Conservation (phyloP, 2,888 invertebrate genomes). For the Athetis lepigone region DNA sequence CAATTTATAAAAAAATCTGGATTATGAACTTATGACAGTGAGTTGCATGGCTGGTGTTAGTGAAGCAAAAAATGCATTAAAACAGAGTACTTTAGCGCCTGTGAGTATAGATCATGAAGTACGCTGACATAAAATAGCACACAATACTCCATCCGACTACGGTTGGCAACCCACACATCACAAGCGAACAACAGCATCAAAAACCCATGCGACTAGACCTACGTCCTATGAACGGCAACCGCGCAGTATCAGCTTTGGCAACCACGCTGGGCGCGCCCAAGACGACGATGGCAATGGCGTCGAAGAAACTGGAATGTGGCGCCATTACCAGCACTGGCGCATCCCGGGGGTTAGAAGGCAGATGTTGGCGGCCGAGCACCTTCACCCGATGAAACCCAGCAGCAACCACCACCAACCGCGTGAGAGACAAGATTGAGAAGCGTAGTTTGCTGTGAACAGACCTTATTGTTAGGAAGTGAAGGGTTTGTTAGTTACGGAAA, state of each 20-base stretch:
- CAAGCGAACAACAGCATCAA: constrained; percentile 24
- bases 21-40: too few species aligned
- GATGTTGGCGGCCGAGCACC: constrained; percentile 92
- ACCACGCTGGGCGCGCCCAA: constrained; percentile 97
- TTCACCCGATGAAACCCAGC: constrained; percentile 96
- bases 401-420: constrained; percentile 94
- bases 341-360: constrained; percentile 89
- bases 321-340: constrained; percentile 97
- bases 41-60: too few species aligned
- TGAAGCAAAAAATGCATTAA: neutral
- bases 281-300: constrained; percentile 95
- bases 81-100: too few species aligned
- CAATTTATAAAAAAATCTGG: too few species aligned
- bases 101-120: too few species aligned
- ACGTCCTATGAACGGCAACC: constrained; percentile 97
- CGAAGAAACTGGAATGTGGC: constrained; percentile 98
- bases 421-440: constrained; percentile 92
- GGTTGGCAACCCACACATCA: too few species aligned
- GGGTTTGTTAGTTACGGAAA: constrained; percentile 9
- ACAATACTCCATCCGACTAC: too few species aligned
- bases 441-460: constrained; percentile 91
- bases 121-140: too few species aligned
- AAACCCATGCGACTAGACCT: constrained; percentile 81
- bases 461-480: constrained; percentile 44
- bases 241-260: constrained; percentile 95